Percentiles rank a stretch among this genome's conserved stretches.
Conservation (phyloP, 2,888 invertebrate species). For the Drosophila meridiana region DNA sequence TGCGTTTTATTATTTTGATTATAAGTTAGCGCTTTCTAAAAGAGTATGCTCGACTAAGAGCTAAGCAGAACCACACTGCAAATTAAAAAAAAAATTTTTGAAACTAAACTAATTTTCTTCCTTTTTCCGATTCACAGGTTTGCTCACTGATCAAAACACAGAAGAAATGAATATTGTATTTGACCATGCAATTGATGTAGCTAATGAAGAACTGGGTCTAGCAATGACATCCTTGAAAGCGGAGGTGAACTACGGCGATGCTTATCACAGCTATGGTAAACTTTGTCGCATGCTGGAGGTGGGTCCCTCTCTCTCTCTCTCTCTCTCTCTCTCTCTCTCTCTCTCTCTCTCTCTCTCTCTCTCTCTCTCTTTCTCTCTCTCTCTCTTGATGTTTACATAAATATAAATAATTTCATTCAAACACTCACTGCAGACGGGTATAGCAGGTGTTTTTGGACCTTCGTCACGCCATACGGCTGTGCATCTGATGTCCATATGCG, state of each 20-base stretch:
- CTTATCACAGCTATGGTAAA: constrained; percentile 86
- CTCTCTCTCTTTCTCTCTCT: not conserved
- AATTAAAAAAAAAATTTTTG: not conserved
- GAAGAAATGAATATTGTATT: constrained; percentile 80
- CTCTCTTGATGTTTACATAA: not conserved
- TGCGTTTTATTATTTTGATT: not conserved
- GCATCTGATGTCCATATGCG: constrained; percentile 93
- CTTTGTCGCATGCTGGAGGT: constrained; percentile 87
- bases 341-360: not conserved
- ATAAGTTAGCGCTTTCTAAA: not conserved
- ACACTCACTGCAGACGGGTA: constrained; percentile 86
- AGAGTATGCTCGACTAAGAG: not conserved
- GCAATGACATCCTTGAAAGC: constrained; percentile 70
- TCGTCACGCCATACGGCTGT: constrained; percentile 88
- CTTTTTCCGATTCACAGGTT: constrained; percentile 55
- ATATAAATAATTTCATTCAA: not conserved
- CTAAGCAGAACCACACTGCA: not conserved
- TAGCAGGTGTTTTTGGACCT: constrained; percentile 94
- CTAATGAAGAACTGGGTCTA: constrained; percentile 72
- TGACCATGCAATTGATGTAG: constrained; percentile 81
- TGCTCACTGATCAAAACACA: constrained; percentile 81
- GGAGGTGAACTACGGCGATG: constrained; percentile 86
- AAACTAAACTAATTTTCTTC: not conserved
- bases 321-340: not conserved
- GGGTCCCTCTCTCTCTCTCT: not conserved